Evolutionary conservation across 2,888 invertebrate genomes (phyloP).

Genomic region (Apodemia duryi): DNA sequence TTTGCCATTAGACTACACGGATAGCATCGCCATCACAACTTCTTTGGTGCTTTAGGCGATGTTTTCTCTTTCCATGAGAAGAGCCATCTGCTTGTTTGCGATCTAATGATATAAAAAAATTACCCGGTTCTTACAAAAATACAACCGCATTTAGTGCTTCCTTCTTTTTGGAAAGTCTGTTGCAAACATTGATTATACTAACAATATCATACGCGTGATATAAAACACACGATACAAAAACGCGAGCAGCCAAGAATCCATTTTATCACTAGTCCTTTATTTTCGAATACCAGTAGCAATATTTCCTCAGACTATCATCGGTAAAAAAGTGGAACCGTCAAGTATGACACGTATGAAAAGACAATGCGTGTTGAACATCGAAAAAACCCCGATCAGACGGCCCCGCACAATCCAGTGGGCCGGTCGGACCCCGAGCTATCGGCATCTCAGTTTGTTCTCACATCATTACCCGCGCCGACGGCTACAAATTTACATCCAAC

Average conservation of each 20-base stretch:
- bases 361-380: constrained; percentile 27
- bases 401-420: constrained; percentile 29
- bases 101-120: no score
- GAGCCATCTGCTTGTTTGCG: no score
- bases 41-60: no score
- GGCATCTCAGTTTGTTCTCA: constrained; percentile 79
- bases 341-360: constrained; percentile 27
- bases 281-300: constrained; percentile 5
- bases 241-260: no score
- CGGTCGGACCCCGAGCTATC: constrained; percentile 30
- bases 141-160: no score
- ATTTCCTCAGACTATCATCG: background rate
- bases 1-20: no score
- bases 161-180: no score
- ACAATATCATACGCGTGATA: no score
- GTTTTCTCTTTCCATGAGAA: no score
- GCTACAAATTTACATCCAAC: constrained; percentile 80
- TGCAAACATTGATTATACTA: no score
- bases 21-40: no score
- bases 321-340: constrained; percentile 15
- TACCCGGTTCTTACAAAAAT: no score
- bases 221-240: constrained; percentile 1
- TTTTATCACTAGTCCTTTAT: background rate
- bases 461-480: constrained; percentile 80
- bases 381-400: constrained; percentile 27